Base-by-base conservation (phyloP, 2,797 vertebrate genomes). In the Gymnothorax javanicus region DNA sequence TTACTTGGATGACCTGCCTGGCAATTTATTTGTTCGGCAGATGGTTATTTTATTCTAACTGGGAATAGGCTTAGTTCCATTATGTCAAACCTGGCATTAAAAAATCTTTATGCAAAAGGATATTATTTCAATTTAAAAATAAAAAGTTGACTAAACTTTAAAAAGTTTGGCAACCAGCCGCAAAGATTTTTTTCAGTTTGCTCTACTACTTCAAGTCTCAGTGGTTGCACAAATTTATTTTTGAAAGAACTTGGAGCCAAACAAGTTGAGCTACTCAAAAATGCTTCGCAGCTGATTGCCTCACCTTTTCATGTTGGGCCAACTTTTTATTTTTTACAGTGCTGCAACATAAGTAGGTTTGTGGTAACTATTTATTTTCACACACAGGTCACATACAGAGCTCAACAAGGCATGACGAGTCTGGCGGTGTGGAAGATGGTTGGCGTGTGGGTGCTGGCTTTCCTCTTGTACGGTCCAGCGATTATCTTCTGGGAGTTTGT, bases 401-500 rank as follows among this genome's bases (percentile, higher is more conserved):
- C 98, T 13, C 98, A 98, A 92, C 97, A 98, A 92, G 96, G 97
- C 52, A 97, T 98, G 94, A 98, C 95, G 3, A 96, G 91, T 75
- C 95, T 88, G 85, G 98, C 98, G 0, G 96, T 99, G 91, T 90
- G 95, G 88, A 99, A 99, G 96, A 99, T 99, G 98, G 90, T 95
- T 86, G 93, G 96, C 4, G 98, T 99, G 13, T 99, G 98, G 98
- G 93, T 97, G 82, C 85, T 98, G 87, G 97, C 98, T 0, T 99
- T 99, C 94, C 96, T 99, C 89, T 95, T 99, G 0, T 99, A 99
- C 0, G 98, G 98, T 27, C 98, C 98, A 0, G 98, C 98, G 89
- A 99, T 99, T 77, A 97, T 99, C 92, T 98, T 97, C 93, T 99
- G 98, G 98, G 98, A 99, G 93, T 86, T 94, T 0, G 85, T 97